Evolutionary conservation across 2,888 invertebrate genomes (phyloP).

Genomic region (Euclidia mi): DNA sequence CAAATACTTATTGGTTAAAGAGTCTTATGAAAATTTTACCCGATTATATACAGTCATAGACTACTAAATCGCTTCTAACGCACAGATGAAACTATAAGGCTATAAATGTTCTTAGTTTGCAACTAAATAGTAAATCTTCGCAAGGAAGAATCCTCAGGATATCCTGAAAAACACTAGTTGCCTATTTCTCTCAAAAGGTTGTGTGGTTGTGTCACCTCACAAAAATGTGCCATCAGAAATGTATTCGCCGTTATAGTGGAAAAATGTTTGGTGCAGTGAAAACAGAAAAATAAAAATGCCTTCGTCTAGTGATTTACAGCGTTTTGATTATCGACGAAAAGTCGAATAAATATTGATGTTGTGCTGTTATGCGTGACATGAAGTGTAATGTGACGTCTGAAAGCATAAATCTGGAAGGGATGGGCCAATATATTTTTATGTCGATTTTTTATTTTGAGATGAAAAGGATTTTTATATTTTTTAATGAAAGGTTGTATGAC

Average conservation of each 20-base stretch:
- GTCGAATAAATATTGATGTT: conserved; percentile 62
- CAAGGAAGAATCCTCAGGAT: too few relatives aligned
- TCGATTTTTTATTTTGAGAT: conserved; percentile 19
- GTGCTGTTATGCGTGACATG: conserved; percentile 50
- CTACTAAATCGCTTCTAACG: too few relatives aligned
- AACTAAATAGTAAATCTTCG: too few relatives aligned
- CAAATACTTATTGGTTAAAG: too few relatives aligned
- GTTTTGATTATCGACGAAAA: conserved; percentile 69
- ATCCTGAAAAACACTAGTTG: too few relatives aligned
- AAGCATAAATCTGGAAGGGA: conserved; percentile 48
- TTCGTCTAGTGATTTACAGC: conserved; percentile 63
- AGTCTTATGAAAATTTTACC: too few relatives aligned
- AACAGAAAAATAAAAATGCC: conserved; percentile 37
- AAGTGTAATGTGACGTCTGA: conserved; percentile 53
- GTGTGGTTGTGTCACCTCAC: too few relatives aligned
- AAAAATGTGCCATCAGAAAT: conserved; percentile 27
- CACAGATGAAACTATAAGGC: too few relatives aligned
- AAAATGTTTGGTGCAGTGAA: conserved; percentile 54
- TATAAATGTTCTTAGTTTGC: too few relatives aligned
- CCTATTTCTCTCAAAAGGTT: too few relatives aligned
- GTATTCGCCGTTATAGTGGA: conserved; percentile 33
- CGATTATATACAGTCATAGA: too few relatives aligned
- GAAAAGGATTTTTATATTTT: conserved; percentile 11
- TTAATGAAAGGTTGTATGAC: not conserved
- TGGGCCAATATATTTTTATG: conserved; percentile 15